Conservation (phyloP, 2,113 vertebrate species). For the Probosciger aterrimus region DNA sequence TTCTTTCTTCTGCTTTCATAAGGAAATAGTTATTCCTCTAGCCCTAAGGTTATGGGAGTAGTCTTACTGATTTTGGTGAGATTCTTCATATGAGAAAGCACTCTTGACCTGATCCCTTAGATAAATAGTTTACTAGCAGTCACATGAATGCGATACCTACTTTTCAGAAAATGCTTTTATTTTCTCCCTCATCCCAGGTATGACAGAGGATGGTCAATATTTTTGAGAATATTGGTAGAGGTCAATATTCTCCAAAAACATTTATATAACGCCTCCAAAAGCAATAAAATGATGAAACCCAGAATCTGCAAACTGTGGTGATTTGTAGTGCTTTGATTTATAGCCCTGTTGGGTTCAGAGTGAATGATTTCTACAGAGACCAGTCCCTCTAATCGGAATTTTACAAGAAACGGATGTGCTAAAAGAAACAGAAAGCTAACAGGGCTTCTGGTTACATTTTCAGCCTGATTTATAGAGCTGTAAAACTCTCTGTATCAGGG, state of each 20-base stretch:
- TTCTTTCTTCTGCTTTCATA: background rate
- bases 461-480: constrained; percentile 69
- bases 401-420: constrained; percentile 75
- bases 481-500: constrained; percentile 67
- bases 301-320: constrained; percentile 43
- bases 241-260: background rate
- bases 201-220: background rate
- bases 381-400: constrained; percentile 66
- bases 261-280: constrained; percentile 9
- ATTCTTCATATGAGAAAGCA: background rate
- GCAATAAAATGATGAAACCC: constrained; percentile 51
- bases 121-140: background rate
- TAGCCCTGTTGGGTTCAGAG: constrained; percentile 54
- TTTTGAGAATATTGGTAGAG: background rate
- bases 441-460: constrained; percentile 70
- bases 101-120: background rate
- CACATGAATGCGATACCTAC: background rate
- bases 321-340: constrained; percentile 64
- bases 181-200: background rate
- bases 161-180: background rate
- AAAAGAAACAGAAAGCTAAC: constrained; percentile 67
- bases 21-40: background rate
- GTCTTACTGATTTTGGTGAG: background rate
- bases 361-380: constrained; percentile 64
- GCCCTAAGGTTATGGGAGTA: background rate